A percentile compares a stretch with the other conserved stretches of the same genome.
Evolutionary conservation across 2,113 vertebrate genomes (phyloP).

Genomic region (Clarias magur): DNA sequence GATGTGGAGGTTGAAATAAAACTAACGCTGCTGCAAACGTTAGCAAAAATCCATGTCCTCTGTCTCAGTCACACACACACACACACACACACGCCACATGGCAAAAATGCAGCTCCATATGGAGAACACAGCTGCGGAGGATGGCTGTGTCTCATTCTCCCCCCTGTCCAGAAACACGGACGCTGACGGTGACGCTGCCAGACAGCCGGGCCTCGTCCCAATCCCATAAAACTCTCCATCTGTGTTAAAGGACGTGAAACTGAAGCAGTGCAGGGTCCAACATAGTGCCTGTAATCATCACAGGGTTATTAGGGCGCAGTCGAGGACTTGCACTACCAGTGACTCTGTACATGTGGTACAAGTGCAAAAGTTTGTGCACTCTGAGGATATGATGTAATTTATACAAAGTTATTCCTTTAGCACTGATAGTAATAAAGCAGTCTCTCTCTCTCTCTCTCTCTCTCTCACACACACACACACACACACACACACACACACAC

Average conservation of each 20-base stretch:
- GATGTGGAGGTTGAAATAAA: not conserved
- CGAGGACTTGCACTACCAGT: not conserved
- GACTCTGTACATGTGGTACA: not conserved
- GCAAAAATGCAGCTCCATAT: constrained; percentile 16
- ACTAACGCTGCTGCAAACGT: not conserved
- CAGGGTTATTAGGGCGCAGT: not conserved
- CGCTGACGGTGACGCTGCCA: not conserved
- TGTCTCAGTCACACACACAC: not conserved
- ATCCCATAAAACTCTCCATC: constrained; percentile 16
- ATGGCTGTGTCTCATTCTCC: not conserved
- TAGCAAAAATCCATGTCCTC: not conserved
- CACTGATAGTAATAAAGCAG: no score
- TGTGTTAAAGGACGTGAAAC: not conserved
- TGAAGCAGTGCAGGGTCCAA: not conserved
- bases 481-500: no score
- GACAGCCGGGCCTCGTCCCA: constrained; percentile 18
- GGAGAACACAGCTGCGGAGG: constrained; percentile 16
- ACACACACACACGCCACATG: constrained; percentile 3
- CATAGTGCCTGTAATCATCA: not conserved
- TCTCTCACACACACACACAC: no score
- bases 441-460: no score
- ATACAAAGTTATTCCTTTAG: not conserved
- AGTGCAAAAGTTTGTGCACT: constrained; percentile 5
- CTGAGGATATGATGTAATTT: not conserved
- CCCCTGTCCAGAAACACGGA: not conserved